phyloP scores from a whole-genome alignment of 35 echinoderm and acorn worm genomes.

The Holothuria glaberrima region DNA sequence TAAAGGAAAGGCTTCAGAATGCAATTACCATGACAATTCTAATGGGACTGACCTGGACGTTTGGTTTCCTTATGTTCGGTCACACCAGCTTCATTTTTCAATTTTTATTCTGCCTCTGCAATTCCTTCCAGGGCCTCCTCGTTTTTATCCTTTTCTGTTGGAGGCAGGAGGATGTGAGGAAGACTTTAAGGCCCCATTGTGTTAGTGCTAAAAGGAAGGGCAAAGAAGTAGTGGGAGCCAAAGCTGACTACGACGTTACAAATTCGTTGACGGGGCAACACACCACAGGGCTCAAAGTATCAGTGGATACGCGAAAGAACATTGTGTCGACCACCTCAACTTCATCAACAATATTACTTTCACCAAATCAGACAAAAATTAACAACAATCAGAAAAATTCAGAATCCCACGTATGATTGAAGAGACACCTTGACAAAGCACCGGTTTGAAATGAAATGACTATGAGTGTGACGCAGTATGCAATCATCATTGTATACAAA shows the following conservation, averaged over 20 bases:
- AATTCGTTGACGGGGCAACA: slow-evolving; percentile 9
- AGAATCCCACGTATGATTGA: too few relatives aligned
- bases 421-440: neutral
- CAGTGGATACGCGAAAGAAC: slow-evolving; percentile 17
- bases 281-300: neutral
- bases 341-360: slow-evolving; percentile 16
- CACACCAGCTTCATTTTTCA: slow-evolving; percentile 42
- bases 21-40: slow-evolving; percentile 71
- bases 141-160: slow-evolving; percentile 71
- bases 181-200: neutral
- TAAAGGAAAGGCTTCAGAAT: slow-evolving; percentile 66
- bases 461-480: too few relatives aligned
- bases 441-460: neutral
- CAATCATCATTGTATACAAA: too few relatives aligned
- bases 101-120: slow-evolving; percentile 69
- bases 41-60: slow-evolving; percentile 69
- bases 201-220: neutral
- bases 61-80: slow-evolving; percentile 71
- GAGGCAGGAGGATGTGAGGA: slow-evolving; percentile 66
- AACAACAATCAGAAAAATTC: neutral
- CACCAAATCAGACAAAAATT: neutral
- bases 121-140: slow-evolving; percentile 67
- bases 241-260: slow-evolving; percentile 45
- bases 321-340: slow-evolving; percentile 14
- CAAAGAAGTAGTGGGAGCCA: slow-evolving; percentile 51